Evolutionary conservation across 2,113 vertebrate species (phyloP), one percentile per base, ranked within the genome.

Genomic region (Silurus asotus): DNA sequence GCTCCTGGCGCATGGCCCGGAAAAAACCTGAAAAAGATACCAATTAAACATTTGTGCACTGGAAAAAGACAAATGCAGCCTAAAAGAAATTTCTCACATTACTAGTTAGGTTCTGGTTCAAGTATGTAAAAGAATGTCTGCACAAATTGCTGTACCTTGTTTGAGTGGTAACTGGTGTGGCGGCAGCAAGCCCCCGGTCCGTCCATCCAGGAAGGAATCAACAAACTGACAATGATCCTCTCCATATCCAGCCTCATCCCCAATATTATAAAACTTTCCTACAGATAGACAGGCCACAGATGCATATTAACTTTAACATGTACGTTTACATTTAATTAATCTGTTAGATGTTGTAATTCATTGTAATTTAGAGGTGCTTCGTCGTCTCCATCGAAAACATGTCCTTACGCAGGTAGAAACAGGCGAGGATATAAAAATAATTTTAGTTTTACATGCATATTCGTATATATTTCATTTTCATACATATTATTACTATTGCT

Each of bases 181-280:
- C 45, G 88, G 83, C 84, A 96, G 88, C 62, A 96, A 95, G 78
- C 93, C 95, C 76, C 98, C 97, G 10, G 98, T 99, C 69, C 95
- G 94, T 84, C 98, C 98, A 75, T 99, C 97, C 92, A 99, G 93
- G 92, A 97, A 99, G 0, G 98, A 99, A 91, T 99, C 98, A 84
- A 99, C 98, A 92, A 99, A 99, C 81, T 99, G 98, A 89, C 98
- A 99, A 74, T 99, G 98, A 93, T 99, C 98, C 92, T 99, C 98
- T 78, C 98, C 98, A 2, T 97, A 93, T 6, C 98, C 98, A 15
- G 97, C 94, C 93, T 97, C 96, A 92, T 99, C 98, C 49, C 98
- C 98, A 88, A 99, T 97, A 93, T 97, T 97, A 93, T 98, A 98
- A 94, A 98, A 99, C 92, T 95, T 96, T 87, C 98, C 98, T 99